phyloP scores from a whole-genome alignment of 2,888 invertebrate species.

The Lasioglossum morio region DNA sequence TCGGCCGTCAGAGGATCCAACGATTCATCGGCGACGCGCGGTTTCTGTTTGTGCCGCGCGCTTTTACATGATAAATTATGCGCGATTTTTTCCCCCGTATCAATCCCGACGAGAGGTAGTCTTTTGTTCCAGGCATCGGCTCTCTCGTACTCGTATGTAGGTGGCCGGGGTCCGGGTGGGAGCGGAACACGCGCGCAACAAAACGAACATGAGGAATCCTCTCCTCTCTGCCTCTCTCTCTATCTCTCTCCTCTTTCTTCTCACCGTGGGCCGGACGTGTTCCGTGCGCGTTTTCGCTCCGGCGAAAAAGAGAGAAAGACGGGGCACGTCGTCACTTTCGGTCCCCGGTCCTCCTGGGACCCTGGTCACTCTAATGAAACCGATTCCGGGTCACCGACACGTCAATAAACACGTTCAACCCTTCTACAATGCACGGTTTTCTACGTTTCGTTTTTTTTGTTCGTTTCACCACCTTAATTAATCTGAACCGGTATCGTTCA shows the following conservation, averaged over 20 bases:
- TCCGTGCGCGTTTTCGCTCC: constrained; percentile 62
- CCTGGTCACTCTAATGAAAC: constrained; percentile 26
- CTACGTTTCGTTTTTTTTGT: too few species aligned
- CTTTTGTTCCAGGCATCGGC: constrained; percentile 63
- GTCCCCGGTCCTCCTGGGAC: background rate
- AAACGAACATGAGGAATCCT: constrained; percentile 53
- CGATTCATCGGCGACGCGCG: constrained; percentile 59
- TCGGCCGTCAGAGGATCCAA: background rate
- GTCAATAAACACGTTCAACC: constrained; percentile 10
- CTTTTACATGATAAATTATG: constrained; percentile 71
- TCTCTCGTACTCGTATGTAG: constrained; percentile 43
- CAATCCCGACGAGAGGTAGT: constrained; percentile 51
- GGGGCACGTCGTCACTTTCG: background rate
- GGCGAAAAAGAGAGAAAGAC: background rate
- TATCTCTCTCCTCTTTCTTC: background rate
- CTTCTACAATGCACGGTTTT: background rate
- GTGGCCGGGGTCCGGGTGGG: constrained; percentile 51
- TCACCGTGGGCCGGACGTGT: background rate
- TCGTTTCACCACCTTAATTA: too few species aligned
- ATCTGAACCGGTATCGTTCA: too few species aligned
- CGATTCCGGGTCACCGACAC: constrained; percentile 30
- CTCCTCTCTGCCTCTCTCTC: background rate
- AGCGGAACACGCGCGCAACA: constrained; percentile 48
- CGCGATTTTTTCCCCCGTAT: constrained; percentile 62
- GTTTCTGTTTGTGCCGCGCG: constrained; percentile 44